Conservation (phyloP, 2,888 invertebrate species). For the Caenorhabditis sp. region DNA sequence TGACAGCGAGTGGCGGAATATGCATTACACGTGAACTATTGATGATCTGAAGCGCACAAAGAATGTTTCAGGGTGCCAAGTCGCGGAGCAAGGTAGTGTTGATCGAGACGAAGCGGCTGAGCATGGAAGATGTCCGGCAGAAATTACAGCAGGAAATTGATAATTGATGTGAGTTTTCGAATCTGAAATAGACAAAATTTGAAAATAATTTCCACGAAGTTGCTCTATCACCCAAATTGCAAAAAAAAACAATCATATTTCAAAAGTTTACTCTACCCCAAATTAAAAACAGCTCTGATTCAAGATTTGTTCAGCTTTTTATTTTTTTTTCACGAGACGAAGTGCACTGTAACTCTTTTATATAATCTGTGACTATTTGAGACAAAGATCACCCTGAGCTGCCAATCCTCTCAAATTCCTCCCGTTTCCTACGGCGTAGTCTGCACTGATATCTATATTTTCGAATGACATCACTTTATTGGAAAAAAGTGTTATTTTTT, state of each 20-base stretch:
- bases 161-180: conserved; percentile 17
- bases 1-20: neutral
- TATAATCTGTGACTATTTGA: no score
- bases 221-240: no score
- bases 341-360: neutral
- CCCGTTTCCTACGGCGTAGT: neutral
- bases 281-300: neutral
- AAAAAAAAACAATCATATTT: neutral
- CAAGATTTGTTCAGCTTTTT: neutral
- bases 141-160: conserved; percentile 64
- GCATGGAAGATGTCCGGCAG: conserved; percentile 65
- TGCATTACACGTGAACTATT: conserved; percentile 14
- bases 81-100: conserved; percentile 75
- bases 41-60: conserved; percentile 5
- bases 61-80: conserved; percentile 73
- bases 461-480: neutral
- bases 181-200: neutral
- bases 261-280: neutral
- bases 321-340: neutral
- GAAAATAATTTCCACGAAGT: no score
- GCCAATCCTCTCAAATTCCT: no score
- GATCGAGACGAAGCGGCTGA: conserved; percentile 66
- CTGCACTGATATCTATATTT: no score
- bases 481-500: neutral
- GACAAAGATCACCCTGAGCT: no score